These are phyloP conservation scores for Myiozetetes cayanensis DNA, from an alignment of 2,113 vertebrate genomes.

Conservation along the genomic window DNA sequence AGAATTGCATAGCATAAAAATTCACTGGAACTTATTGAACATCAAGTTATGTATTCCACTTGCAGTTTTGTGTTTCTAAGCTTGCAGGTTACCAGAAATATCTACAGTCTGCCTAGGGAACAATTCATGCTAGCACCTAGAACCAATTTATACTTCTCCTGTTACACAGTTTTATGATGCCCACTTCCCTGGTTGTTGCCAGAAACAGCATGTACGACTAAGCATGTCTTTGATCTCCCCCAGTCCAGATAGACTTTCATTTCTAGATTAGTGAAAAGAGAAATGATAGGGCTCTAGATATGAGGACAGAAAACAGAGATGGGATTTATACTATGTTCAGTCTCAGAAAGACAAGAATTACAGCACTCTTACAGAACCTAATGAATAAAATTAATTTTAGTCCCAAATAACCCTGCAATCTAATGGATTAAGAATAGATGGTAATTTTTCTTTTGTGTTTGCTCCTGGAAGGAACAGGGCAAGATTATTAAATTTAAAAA, in stretches of 20 bases:
- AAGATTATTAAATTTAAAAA: not conserved
- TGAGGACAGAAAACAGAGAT: not conserved
- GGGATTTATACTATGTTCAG: not conserved
- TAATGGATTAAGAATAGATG: not conserved
- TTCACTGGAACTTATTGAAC: not conserved
- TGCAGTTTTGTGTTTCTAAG: not conserved
- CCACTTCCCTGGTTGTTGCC: not conserved
- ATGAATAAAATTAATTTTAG: not conserved
- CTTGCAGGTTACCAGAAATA: not conserved
- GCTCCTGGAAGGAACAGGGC: not conserved
- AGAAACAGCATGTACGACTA: not conserved
- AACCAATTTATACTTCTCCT: not conserved
- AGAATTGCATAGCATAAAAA: not conserved
- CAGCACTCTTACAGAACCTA: not conserved
- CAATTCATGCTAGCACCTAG: not conserved
- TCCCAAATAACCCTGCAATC: not conserved
- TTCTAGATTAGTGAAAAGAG: not conserved
- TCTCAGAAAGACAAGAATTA: not conserved
- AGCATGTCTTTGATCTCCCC: not conserved
- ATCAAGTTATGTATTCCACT: not conserved
- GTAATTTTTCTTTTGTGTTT: not conserved
- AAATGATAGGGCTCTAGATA: not conserved
- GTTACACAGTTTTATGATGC: not conserved
- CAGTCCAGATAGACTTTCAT: not conserved
- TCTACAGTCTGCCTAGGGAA: not conserved